These are phyloP conservation scores for Cyprinodon variegatus DNA, from an alignment of 2,113 vertebrate genomes.

Conservation along the genomic window DNA sequence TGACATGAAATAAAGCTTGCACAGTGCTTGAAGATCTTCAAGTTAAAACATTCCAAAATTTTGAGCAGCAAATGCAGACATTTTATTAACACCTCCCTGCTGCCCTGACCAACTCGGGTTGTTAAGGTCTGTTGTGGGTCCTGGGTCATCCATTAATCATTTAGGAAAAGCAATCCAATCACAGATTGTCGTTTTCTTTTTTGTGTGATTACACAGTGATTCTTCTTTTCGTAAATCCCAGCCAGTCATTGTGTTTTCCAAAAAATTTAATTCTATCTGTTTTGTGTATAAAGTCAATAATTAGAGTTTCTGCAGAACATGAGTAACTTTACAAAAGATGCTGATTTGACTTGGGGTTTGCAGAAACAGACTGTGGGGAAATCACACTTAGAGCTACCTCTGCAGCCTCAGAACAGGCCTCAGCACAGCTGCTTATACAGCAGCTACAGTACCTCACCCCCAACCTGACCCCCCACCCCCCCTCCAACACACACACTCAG, in stretches of 20 bases:
- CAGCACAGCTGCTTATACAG: constrained; percentile 55
- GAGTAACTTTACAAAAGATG: constrained; percentile 56
- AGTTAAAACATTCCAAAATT: constrained; percentile 27
- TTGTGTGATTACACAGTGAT: constrained; percentile 4
- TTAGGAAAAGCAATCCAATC: neutral
- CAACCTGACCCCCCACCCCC: neutral
- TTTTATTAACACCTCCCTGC: constrained; percentile 23
- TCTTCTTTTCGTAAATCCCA: neutral
- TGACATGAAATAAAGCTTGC: neutral
- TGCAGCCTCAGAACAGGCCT: constrained; percentile 40
- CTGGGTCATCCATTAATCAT: neutral
- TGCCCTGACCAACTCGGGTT: neutral
- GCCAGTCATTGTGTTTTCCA: neutral
- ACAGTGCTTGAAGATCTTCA: neutral
- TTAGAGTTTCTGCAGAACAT: constrained; percentile 57
- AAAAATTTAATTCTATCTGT: constrained; percentile 33
- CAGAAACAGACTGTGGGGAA: constrained; percentile 62
- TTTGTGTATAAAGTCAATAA: constrained; percentile 48
- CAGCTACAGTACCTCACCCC: constrained; percentile 37
- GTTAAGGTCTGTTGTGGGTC: neutral
- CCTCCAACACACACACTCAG: neutral
- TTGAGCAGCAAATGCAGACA: constrained; percentile 6
- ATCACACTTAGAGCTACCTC: constrained; percentile 47
- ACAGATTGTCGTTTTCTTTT: neutral
- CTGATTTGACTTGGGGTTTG: constrained; percentile 64